phyloP scores from a whole-genome alignment of 64 coral and sea anemone species.

The Orbicella faveolata region DNA sequence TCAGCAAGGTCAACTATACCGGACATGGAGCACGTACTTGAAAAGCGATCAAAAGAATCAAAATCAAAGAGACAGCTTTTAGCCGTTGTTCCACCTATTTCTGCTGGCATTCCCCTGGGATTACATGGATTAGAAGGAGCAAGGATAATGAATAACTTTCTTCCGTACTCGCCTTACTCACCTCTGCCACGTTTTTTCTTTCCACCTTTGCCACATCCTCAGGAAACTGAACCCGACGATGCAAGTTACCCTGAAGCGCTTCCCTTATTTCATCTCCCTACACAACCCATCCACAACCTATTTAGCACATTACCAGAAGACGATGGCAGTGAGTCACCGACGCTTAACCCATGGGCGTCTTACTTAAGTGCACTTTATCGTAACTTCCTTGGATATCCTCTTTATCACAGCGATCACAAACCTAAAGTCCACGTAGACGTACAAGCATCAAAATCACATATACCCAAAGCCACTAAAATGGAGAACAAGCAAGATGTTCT shows the following conservation, averaged over 20 bases:
- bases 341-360: slow-evolving; percentile 10
- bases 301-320: slow-evolving; percentile 19
- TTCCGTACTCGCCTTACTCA: neutral
- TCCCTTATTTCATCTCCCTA: neutral
- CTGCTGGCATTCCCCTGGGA: slow-evolving; percentile 1
- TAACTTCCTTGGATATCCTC: slow-evolving; percentile 52
- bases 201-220: slow-evolving; percentile 1
- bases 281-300: neutral
- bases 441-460: slow-evolving; percentile 87
- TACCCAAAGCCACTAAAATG: slow-evolving; percentile 53
- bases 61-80: slow-evolving; percentile 43
- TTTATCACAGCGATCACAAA: slow-evolving; percentile 41
- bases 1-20: slow-evolving; percentile 75
- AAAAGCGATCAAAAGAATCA: neutral
- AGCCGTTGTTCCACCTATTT: slow-evolving; percentile 35
- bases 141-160: neutral
- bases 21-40: neutral
- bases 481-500: slow-evolving; percentile 8
- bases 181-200: neutral
- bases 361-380: slow-evolving; percentile 51
- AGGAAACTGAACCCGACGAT: neutral
- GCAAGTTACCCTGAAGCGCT: slow-evolving; percentile 3
- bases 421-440: slow-evolving; percentile 88
- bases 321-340: neutral
- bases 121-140: neutral